These are phyloP conservation scores for Periplaneta americana DNA, from an alignment of 1,140 invertebrate species.

Conservation along the genomic window DNA sequence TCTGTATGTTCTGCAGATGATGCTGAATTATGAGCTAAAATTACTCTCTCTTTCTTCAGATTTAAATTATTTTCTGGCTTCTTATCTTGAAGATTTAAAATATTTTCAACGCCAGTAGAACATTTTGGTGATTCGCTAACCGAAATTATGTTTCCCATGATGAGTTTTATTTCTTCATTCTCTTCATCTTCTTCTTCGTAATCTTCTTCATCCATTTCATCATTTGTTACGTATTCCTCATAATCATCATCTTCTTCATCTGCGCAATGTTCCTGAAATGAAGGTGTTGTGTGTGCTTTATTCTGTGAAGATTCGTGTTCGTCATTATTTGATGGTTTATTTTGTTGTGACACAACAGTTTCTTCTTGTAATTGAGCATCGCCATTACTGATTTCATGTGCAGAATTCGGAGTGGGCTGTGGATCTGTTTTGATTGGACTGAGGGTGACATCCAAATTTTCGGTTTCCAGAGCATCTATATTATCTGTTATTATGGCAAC, in stretches of 20 bases:
- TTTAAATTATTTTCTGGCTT: not conserved
- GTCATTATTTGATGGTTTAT: too few species aligned
- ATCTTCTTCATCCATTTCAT: conserved; percentile 41
- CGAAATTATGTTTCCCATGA: conserved; percentile 35
- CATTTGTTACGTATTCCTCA: conserved; percentile 36
- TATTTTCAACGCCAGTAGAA: not conserved
- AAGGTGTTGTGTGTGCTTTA: not conserved
- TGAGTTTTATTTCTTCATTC: conserved; percentile 29
- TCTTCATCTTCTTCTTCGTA: conserved; percentile 22
- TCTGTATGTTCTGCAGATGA: not conserved
- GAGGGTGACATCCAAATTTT: not conserved
- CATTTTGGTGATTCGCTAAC: conserved; percentile 34
- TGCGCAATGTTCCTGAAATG: not conserved
- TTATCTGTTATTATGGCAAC: not conserved
- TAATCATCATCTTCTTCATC: conserved; percentile 19
- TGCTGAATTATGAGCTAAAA: not conserved
- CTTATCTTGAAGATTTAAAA: not conserved
- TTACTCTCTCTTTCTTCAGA: not conserved
- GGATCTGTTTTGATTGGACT: not conserved
- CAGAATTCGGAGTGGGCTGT: not conserved
- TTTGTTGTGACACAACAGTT: not conserved
- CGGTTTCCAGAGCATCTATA: not conserved
- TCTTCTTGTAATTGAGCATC: not conserved
- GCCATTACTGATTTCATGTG: not conserved
- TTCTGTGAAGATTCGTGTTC: not conserved